Evolutionary conservation across 2,113 vertebrate genomes (phyloP).

Genomic region (Chaenocephalus aceratus): DNA sequence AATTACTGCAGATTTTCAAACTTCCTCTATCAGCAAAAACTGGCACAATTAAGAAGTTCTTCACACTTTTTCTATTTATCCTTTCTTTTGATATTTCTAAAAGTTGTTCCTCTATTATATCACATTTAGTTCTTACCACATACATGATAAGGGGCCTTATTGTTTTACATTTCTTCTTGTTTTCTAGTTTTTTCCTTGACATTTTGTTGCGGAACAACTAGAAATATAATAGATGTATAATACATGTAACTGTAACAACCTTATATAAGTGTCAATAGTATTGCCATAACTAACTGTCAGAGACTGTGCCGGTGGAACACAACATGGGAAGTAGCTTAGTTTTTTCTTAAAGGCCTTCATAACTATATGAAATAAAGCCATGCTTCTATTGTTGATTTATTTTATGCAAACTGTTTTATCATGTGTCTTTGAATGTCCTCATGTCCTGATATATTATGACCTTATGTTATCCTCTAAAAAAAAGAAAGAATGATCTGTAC

Average conservation of each 20-base stretch:
- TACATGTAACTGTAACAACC: background rate
- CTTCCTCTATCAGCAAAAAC: constrained; percentile 21
- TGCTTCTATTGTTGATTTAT: background rate
- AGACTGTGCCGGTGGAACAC: background rate
- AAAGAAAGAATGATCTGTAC: background rate
- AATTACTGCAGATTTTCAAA: constrained; percentile 17
- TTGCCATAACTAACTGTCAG: background rate
- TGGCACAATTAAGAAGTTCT: constrained; percentile 10
- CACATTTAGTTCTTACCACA: background rate
- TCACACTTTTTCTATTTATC: background rate
- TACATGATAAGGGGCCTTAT: background rate
- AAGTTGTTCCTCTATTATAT: background rate
- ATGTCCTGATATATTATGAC: background rate
- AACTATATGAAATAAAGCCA: background rate
- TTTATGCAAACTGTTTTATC: background rate
- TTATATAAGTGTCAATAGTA: background rate
- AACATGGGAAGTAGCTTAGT: background rate
- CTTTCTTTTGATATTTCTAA: background rate
- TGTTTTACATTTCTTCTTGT: too few relatives aligned
- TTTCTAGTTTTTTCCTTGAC: too few relatives aligned
- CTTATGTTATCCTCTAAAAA: background rate
- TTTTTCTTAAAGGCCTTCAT: background rate
- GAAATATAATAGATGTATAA: background rate
- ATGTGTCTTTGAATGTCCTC: background rate
- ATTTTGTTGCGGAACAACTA: too few relatives aligned